Conservation (phyloP, 92 coral and sea anemone genomes). For the Diadumene lineata region DNA sequence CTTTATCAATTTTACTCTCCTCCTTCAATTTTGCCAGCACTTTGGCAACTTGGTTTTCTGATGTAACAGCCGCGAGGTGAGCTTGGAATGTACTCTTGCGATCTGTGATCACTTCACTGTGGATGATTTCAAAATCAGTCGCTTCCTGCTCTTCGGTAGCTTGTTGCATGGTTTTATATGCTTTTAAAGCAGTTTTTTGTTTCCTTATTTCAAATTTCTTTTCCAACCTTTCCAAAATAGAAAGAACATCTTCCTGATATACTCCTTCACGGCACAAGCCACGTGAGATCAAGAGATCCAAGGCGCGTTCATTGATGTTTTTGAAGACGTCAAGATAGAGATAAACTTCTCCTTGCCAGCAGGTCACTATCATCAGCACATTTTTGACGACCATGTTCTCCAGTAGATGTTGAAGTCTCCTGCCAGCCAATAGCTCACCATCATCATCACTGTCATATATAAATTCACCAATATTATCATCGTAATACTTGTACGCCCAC, state of each 20-base stretch:
- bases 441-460: conserved; percentile 82
- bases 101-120: conserved; percentile 85
- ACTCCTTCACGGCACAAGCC: background rate
- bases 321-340: conserved; percentile 87
- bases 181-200: conserved; percentile 2
- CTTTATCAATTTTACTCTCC: conserved; percentile 78
- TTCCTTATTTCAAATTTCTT: background rate
- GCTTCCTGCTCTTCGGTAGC: conserved; percentile 19
- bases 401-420: conserved; percentile 70
- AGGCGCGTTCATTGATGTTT: conserved; percentile 85
- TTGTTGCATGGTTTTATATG: background rate
- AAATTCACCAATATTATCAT: conserved; percentile 38
- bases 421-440: conserved; percentile 82
- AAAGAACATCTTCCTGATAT: background rate
- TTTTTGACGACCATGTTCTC: conserved; percentile 59
- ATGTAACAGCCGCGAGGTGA: conserved; percentile 64
- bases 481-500: conserved; percentile 73
- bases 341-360: conserved; percentile 91
- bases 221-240: background rate
- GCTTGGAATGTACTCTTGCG: conserved; percentile 93
- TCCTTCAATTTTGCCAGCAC: conserved; percentile 66
- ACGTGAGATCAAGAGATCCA: conserved; percentile 42
- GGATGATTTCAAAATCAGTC: conserved; percentile 38
- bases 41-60: conserved; percentile 57
- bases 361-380: conserved; percentile 75